Evolutionary conservation across 2,797 vertebrate species (phyloP).

Genomic region (Eulemur coronatus): DNA sequence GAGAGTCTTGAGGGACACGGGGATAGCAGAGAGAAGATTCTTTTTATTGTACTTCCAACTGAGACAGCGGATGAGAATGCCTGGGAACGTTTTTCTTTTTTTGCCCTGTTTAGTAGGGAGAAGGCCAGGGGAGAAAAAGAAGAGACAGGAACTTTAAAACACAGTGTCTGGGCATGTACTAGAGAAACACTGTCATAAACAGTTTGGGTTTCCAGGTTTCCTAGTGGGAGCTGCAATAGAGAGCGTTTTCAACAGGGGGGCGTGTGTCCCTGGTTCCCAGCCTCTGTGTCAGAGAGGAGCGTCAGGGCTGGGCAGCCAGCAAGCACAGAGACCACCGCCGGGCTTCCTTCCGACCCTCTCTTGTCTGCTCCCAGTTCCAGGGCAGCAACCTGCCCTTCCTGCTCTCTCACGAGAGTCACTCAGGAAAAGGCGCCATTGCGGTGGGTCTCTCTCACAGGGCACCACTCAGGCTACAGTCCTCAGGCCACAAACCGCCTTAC

Average conservation of each 20-base stretch:
- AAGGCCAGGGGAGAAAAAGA: neutral
- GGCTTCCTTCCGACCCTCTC: neutral
- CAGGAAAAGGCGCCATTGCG: neutral
- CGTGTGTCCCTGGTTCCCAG: neutral
- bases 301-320: neutral
- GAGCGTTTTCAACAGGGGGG: neutral
- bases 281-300: neutral
- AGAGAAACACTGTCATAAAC: neutral
- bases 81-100: neutral
- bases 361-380: neutral
- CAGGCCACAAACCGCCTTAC: neutral
- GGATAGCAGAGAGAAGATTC: neutral
- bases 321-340: neutral
- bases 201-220: neutral
- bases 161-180: accelerated
- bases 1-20: neutral
- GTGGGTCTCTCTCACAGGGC: neutral
- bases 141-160: neutral
- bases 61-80: neutral
- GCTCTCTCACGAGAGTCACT: neutral
- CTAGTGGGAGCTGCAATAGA: neutral
- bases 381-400: neutral
- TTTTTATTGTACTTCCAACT: neutral
- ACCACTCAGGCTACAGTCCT: neutral
- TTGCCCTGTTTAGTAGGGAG: neutral